A percentile compares a stretch with the other conserved stretches of the same genome.
Evolutionary conservation across 2,888 invertebrate species (phyloP).

Genomic region (Tipula confusa): DNA sequence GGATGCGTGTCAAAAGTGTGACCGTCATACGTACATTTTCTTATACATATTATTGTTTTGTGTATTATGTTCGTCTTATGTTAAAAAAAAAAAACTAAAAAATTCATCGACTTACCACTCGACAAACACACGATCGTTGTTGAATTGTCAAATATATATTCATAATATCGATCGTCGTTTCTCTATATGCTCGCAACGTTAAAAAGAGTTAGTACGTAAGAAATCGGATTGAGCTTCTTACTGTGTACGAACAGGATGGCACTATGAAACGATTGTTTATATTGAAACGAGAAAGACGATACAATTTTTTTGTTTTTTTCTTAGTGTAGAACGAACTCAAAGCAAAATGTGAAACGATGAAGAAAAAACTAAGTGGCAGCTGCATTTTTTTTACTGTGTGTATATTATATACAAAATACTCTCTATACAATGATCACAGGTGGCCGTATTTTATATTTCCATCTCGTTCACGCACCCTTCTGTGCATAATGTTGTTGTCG

Average conservation of each 20-base stretch:
- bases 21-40: constrained; percentile 30
- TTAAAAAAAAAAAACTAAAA: background rate
- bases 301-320: background rate
- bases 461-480: background rate
- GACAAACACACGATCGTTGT: constrained; percentile 28
- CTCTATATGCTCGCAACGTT: background rate
- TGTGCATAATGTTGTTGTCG: background rate
- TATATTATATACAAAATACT: background rate
- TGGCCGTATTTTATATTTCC: constrained; percentile 32
- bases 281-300: background rate
- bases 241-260: background rate
- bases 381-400: background rate
- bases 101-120: constrained; percentile 27
- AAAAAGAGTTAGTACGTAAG: background rate
- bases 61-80: background rate
- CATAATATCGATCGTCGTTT: background rate
- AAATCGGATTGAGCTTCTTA: background rate
- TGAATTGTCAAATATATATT: background rate
- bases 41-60: background rate
- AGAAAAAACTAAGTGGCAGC: constrained; percentile 15
- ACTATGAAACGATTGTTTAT: background rate
- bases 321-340: background rate
- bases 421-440: constrained; percentile 34
- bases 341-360: background rate
- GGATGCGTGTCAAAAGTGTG: constrained; percentile 32